Evolutionary conservation across 2,797 vertebrate species (phyloP), one percentile per base, ranked within the genome.

Genomic region (Molossus alvarezi): DNA sequence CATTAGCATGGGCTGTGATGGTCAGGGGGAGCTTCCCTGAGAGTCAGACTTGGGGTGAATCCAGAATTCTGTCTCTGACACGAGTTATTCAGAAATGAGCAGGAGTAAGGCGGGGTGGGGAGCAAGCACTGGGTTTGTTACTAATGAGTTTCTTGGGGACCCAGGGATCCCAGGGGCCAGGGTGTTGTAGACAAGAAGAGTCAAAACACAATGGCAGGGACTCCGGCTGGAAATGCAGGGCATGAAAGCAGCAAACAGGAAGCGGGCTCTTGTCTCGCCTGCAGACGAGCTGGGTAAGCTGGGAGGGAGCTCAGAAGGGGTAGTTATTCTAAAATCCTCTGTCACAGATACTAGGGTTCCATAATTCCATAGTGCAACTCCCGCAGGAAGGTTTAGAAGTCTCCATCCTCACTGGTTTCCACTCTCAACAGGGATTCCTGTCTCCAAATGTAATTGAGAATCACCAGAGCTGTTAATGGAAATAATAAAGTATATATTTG

Each of bases 121-220:
- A 14, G 2, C 2, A 90, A 90, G 79, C 72, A 57, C 20, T 37
- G 3, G 4, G 4, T 77, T 86, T 94, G 20, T 65, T 89, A 71
- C 48, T 96, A 96, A 96, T 89, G 41, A 95, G 90, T 86, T 95
- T 93, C 96, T 88, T 58, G 86, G 97, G 88, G 87, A 95, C n/a
- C 57, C 18, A 80, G 88, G 55, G 27, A 64, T 86, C 97, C 95
- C 53, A 20, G 41, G 75, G 29, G 73, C 37, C 57, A 53, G 25
- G 37, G 25, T 15, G 58, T 29, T 82, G 25, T 41, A 92, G 60
- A 87, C 76, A 64, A 82, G 8, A 87, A 21, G 37, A 81, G 25
- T 79, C 53, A 85, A 45, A 82, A 62, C 23, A 82, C 41, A 71
- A n/a, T 23, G 53, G 10, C 20, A 81, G 55, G 64, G 12, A 45